Evolutionary conservation across 2,797 vertebrate species (phyloP).

Genomic region (Siniperca undulata): DNA sequence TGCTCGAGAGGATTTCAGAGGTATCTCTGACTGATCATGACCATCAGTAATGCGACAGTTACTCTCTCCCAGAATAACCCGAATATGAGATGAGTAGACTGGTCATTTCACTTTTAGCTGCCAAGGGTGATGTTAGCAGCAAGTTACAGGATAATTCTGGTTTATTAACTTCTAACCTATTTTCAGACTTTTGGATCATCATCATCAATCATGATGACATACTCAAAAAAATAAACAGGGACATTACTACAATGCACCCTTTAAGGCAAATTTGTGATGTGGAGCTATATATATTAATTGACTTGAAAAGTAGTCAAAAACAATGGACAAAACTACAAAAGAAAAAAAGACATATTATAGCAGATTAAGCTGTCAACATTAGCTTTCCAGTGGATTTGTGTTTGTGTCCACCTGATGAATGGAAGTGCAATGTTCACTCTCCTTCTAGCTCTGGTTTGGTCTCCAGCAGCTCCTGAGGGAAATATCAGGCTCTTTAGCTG

Average conservation of each 20-base stretch:
- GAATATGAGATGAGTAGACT: not conserved
- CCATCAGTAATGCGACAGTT: conserved; percentile 6
- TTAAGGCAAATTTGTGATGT: not conserved
- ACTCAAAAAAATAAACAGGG: not conserved
- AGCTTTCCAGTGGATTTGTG: not conserved
- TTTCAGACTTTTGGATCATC: conserved; percentile 11
- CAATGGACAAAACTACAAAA: not conserved
- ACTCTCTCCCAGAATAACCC: not conserved
- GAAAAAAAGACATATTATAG: not conserved
- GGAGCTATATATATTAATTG: not conserved
- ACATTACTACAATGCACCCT: not conserved
- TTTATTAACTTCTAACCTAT: conserved; percentile 1
- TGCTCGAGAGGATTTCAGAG: conserved; percentile 37
- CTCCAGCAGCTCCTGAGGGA: not conserved
- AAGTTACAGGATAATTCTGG: not conserved
- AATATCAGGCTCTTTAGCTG: not conserved
- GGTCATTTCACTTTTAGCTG: not conserved
- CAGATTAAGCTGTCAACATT: not conserved
- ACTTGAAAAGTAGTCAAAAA: not conserved
- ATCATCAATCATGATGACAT: conserved; percentile 10
- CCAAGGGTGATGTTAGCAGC: not conserved
- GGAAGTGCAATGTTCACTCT: not conserved
- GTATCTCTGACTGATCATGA: not conserved
- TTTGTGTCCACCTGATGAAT: not conserved
- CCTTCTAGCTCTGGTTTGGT: not conserved